phyloP scores from a whole-genome alignment of 1,140 invertebrate genomes.

The Aphis gossypii region DNA sequence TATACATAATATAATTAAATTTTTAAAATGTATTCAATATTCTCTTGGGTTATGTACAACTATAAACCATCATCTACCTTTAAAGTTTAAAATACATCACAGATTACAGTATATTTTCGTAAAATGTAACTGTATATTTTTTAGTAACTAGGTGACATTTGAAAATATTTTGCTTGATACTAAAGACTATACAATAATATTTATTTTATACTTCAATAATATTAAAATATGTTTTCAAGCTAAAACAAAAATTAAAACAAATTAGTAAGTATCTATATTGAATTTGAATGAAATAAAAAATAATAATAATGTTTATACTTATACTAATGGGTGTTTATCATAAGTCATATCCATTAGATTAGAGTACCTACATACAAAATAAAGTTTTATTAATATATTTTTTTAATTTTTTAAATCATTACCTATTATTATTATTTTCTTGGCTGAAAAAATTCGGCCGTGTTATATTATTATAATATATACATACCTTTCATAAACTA shows the following conservation, averaged over 20 bases:
- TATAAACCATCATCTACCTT: background rate
- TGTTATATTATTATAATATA: background rate
- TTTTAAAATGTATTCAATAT: background rate
- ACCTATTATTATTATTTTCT: background rate
- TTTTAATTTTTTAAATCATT: background rate
- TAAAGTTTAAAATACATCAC: background rate
- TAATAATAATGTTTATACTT: conserved; percentile 9
- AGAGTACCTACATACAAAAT: background rate
- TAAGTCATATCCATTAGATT: background rate
- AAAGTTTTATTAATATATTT: background rate
- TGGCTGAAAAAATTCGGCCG: background rate
- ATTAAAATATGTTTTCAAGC: background rate
- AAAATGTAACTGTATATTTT: background rate
- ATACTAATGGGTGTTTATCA: background rate
- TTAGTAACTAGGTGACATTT: background rate
- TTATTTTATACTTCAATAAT: background rate
- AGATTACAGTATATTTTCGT: background rate
- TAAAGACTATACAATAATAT: background rate
- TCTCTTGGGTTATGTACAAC: background rate
- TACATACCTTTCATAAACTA: background rate
- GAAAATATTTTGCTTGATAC: background rate
- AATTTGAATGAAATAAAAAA: background rate
- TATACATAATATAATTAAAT: background rate
- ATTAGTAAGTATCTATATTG: conserved; percentile 9
- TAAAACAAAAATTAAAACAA: conserved; percentile 4